Base-by-base conservation (phyloP, 2,797 vertebrate genomes). In the Malurus leucopterus region DNA sequence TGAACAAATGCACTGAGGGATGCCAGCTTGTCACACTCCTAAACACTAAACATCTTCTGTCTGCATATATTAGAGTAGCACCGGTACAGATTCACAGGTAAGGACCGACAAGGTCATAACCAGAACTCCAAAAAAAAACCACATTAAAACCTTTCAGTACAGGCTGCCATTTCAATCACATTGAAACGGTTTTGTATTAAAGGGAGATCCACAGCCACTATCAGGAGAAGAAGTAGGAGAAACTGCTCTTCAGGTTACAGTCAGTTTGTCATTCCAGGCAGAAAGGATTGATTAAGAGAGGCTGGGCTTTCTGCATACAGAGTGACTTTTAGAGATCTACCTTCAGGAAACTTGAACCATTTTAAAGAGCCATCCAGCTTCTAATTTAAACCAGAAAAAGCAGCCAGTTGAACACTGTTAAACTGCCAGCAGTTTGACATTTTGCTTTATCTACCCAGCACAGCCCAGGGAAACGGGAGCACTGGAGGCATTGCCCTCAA, bases 341-440 rank as follows among this genome's bases (percentile, higher is more conserved):
- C 89, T 93, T 86, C 90, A 86, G 85, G 73, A 93, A 89, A 75
- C 73, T 46, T 29, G 11, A 92, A 86, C 49, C 59, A 70, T 61
- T 87, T 54, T 57, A 81, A 85, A 92, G 43, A 80, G 30, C 22
- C 44, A 46, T 46, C 61, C 67, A 88, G 57, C 34, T 93, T 62
- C 68, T 84, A 40, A 93, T 91, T 93, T 91, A 26, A 67, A 92
- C 69, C 67, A 71, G 70, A 80, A 89, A 89, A 94, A 79, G 32
- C 63, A 90, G 71, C 43, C 8, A 6, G 50, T 8, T 65, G 80
- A 87, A 51, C 20, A 53, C 76, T 41, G 58, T 40, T 65, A 32
- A 93, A 82, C 65, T 68, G 53, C 46, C 72, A 92, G 41, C 71
- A 71, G 55, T 36, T 51, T 70, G 57, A 81, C 70, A 83, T 68